Conservation (phyloP, 1,140 invertebrate species). For the Nymphalis io region DNA sequence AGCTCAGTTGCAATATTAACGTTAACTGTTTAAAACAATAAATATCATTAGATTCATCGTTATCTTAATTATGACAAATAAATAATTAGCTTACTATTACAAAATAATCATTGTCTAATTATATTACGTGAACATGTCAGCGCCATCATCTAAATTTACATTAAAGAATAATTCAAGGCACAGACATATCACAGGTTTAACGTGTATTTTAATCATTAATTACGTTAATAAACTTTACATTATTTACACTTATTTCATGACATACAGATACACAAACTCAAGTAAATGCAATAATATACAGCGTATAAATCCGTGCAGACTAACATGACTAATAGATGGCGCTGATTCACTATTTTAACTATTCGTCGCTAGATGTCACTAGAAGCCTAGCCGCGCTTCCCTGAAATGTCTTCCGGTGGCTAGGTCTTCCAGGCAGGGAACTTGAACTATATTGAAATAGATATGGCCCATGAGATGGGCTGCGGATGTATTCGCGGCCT, state of each 20-base stretch:
- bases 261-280: conserved; percentile 42
- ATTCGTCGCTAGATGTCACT: conserved; percentile 56
- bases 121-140: conserved; percentile 38
- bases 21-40: conserved; percentile 22
- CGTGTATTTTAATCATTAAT: conserved; percentile 57
- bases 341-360: conserved; percentile 55
- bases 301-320: conserved; percentile 45
- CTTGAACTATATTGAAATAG: conserved; percentile 92
- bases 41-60: conserved; percentile 29
- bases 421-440: conserved; percentile 87
- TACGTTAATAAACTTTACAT: conserved; percentile 48
- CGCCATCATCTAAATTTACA: conserved; percentile 61
- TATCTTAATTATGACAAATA: conserved; percentile 48
- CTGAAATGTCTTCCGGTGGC: conserved; percentile 70
- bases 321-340: conserved; percentile 61
- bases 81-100: conserved; percentile 54
- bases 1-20: conserved; percentile 22
- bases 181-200: conserved; percentile 78
- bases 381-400: conserved; percentile 76
- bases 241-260: conserved; percentile 51
- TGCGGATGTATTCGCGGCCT: conserved; percentile 84
- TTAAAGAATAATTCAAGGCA: conserved; percentile 69
- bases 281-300: conserved; percentile 38
- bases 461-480: conserved; percentile 91
- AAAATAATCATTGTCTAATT: conserved; percentile 52